phyloP scores from a whole-genome alignment of 2,888 invertebrate genomes.

The Lepidochrysops patricia region DNA sequence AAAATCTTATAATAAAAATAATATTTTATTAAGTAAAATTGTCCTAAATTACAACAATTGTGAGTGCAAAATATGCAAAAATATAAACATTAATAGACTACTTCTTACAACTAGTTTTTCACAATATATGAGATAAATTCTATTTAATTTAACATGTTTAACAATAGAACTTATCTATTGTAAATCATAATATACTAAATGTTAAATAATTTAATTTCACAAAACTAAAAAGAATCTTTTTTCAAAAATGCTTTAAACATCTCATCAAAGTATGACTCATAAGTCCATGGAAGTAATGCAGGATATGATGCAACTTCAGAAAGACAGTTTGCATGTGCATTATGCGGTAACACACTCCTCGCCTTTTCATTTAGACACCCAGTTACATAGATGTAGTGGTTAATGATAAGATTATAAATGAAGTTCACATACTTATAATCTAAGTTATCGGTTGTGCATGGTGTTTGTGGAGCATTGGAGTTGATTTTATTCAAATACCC shows the following conservation, averaged over 20 bases:
- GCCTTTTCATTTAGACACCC: slow-evolving; percentile 67
- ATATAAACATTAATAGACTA: too few relatives aligned
- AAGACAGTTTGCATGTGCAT: slow-evolving; percentile 44
- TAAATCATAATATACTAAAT: too few relatives aligned
- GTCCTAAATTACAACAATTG: neutral
- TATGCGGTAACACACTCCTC: slow-evolving; percentile 58
- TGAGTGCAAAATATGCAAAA: neutral
- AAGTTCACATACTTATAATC: slow-evolving; percentile 67
- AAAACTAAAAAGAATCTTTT: slow-evolving; percentile 23
- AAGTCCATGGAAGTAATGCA: slow-evolving; percentile 64
- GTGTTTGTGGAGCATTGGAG: slow-evolving; percentile 41
- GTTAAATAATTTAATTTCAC: too few relatives aligned
- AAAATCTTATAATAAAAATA: neutral
- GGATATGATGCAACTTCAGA: slow-evolving; percentile 54
- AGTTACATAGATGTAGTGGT: slow-evolving; percentile 59
- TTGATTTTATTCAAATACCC: slow-evolving; percentile 65
- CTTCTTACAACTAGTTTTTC: neutral
- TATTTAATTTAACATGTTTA: too few relatives aligned
- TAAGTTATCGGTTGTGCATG: slow-evolving; percentile 56
- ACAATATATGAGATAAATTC: neutral
- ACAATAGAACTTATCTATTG: too few relatives aligned
- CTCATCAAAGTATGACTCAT: slow-evolving; percentile 59
- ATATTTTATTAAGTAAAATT: neutral
- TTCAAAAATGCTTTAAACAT: slow-evolving; percentile 59
- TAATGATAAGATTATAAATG: slow-evolving; percentile 62